Evolutionary conservation across 2,113 vertebrate genomes (phyloP), one percentile per base, ranked within the genome.

Genomic region (Corythaeola cristata): DNA sequence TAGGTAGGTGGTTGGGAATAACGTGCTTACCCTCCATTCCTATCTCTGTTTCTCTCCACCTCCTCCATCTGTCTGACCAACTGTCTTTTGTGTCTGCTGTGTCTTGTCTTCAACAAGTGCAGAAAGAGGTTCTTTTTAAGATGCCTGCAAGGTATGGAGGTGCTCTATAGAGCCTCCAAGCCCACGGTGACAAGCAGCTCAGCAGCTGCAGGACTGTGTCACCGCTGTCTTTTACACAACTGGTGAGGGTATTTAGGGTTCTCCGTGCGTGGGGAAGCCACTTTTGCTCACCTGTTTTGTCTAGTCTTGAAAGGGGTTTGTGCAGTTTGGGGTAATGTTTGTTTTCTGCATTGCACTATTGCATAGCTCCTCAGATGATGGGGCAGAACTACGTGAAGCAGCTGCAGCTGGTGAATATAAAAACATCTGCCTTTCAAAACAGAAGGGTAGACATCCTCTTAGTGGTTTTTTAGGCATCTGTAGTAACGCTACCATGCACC

Each of bases 401-500:
- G 44, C n/a, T 60, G 30, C 37, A 73, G 8, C 20, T n/a, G 8
- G 15, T 10, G 30, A 78, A 67, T 75, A 63, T 19, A 15, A 53
- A 71, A 84, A 5, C 60, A 47, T 10, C 10, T 73, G 15, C 8
- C 11, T n/a, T 73, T 85, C 18, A 44, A 50, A 66, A 24, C 9
- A 52, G 55, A 33, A 87, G 56, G n/a, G 47, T 0, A 49, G 27
- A 23, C 9, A n/a, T 30, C 8, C 32, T 75, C 15, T n/a, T 16
- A 33, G 3, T 5, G 52, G 10, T 35, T 45, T 41, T 52, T 56
- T 3, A 41, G 33, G 50, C 10, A 32, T 49, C 26, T 37, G 8
- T n/a, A 41, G 4, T 50, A 37, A 37, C 0, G 9, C 3, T 22
- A 17, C 8, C 15, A 24, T 6, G 14, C 8, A 50, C 10, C 15